Conservation (phyloP, 2,888 invertebrate genomes). For the Galeruca laticollis region DNA sequence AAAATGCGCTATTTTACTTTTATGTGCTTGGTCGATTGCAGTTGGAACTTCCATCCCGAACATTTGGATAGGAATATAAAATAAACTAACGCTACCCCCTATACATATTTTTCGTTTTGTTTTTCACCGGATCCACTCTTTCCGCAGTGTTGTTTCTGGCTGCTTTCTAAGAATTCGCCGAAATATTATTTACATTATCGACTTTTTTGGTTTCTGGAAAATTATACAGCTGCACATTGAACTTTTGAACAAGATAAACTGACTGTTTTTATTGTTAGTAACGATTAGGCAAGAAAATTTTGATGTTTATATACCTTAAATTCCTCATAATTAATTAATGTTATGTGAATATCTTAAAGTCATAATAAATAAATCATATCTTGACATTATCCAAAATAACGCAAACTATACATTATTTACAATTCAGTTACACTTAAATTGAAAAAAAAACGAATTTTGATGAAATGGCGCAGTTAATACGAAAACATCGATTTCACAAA, state of each 20-base stretch:
- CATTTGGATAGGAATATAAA: constrained; percentile 67
- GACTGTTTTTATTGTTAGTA: no score
- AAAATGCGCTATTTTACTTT: constrained; percentile 27
- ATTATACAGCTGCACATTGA: background rate
- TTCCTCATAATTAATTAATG: no score
- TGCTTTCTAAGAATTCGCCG: constrained; percentile 56
- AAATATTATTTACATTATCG: constrained; percentile 50
- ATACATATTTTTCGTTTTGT: constrained; percentile 65
- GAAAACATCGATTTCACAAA: constrained; percentile 13
- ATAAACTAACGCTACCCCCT: constrained; percentile 65
- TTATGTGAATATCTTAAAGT: no score
- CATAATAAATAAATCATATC: no score
- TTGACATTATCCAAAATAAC: no score
- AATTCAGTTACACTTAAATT: background rate
- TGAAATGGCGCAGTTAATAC: constrained; percentile 9
- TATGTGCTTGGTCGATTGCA: constrained; percentile 50
- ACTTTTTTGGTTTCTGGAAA: constrained; percentile 35
- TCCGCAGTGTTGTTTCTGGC: constrained; percentile 62
- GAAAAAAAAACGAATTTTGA: no score
- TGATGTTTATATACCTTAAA: no score
- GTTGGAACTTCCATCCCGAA: constrained; percentile 62
- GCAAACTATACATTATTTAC: background rate
- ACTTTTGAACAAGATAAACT: no score
- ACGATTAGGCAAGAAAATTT: no score
- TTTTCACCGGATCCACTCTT: constrained; percentile 62